Evolutionary conservation across 2,113 vertebrate genomes (phyloP), one percentile per base, ranked within the genome.

Genomic region (Hydrolagus affinis): DNA sequence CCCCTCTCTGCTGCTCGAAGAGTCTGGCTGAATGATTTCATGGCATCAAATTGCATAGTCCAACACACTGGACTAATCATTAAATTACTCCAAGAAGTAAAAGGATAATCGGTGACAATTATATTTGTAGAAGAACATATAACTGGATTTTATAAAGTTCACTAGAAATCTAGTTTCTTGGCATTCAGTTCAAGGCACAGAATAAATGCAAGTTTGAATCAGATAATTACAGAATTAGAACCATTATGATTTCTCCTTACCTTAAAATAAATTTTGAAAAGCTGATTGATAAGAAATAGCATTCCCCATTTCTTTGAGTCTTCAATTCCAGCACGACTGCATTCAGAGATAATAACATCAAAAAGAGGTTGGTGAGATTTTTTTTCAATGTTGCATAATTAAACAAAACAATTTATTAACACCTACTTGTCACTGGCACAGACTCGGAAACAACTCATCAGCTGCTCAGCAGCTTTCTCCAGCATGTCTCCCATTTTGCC

Each of bases 211-310:
- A 60, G 9, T 75, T 32, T 44, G 44, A 44, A 44, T 44, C 44
- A 8, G 9, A 30, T 44, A 75, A 2, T 32, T 83, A 83, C 15
- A 25, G 4, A 80, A 60, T 60, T 64, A 62, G n/a, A 64, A 28
- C 60, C 17, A 64, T 7, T 21, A 62, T 25, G 11, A 62, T 56
- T 64, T 19, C 86, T 56, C 10, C 89, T 0, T 88, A 99, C 98
- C 96, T 99, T 99, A 87, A 99, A 99, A 92, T 99, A 99, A 90
- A 99, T 99, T 92, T 98, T 99, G 87, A 99, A 99, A 14, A 99
- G 93, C 87, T 99, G 98, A 89, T 99, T 99, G 89, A 98, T 96
- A 0, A 99, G 94, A 88, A 99, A 99, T 87, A 99, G 89, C 98
- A 99, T 99, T 9, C 98, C 98, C 98, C 98, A 99, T 89, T 99